Percentiles rank a stretch among this genome's conserved stretches.
Conservation (phyloP, 92 coral and sea anemone genomes). For the Palythoa grandis region DNA sequence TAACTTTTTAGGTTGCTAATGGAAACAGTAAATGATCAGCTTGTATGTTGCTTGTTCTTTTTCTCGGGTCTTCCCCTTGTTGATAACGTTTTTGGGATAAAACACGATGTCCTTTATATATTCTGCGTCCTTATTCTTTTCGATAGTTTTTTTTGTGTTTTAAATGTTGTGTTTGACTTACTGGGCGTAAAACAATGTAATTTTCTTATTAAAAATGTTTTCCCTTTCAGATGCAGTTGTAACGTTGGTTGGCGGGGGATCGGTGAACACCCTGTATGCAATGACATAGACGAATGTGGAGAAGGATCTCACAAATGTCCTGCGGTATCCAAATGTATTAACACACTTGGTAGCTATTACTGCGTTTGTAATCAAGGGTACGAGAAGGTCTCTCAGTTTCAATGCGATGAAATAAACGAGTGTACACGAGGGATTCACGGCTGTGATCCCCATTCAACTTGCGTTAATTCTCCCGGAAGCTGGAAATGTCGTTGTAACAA, state of each 20-base stretch:
- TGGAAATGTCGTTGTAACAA: conserved; percentile 49
- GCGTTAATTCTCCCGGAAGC: conserved; percentile 50
- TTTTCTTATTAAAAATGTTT: too few species aligned
- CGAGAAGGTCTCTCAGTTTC: conserved; percentile 56
- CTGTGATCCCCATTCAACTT: conserved; percentile 61
- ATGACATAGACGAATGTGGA: conserved; percentile 53
- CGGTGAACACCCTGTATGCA: conserved; percentile 54
- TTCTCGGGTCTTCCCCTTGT: too few species aligned
- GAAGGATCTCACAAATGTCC: conserved; percentile 65
- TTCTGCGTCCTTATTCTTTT: too few species aligned
- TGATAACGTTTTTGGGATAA: too few species aligned
- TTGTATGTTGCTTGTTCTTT: too few species aligned
- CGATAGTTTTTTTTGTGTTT: too few species aligned
- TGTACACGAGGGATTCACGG: conserved; percentile 74
- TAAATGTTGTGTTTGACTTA: too few species aligned
- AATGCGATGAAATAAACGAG: conserved; percentile 68
- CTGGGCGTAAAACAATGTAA: too few species aligned
- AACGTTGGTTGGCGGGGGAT: conserved; percentile 58
- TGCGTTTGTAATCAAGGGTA: conserved; percentile 67
- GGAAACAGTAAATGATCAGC: too few species aligned
- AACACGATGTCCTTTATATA: too few species aligned
- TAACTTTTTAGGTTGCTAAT: too few species aligned
- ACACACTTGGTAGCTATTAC: conserved; percentile 65
- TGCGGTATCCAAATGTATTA: conserved; percentile 53
- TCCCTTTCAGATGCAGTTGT: conserved; percentile 43